Conservation (phyloP, 2,888 invertebrate species). For the Eupelmus urozonus region DNA sequence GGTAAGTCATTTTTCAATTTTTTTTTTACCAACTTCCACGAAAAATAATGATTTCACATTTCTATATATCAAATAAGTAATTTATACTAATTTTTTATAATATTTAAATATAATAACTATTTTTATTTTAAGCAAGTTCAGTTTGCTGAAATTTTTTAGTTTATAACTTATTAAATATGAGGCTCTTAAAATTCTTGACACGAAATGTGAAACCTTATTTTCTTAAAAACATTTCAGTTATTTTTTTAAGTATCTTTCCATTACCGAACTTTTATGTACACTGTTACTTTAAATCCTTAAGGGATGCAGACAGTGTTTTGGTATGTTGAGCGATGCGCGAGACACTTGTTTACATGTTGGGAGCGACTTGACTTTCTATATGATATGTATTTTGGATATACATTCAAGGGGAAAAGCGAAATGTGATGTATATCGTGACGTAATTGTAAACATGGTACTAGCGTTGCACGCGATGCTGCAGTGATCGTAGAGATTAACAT, state of each 20-base stretch:
- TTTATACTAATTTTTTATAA: too few relatives aligned
- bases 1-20: conserved; percentile 61
- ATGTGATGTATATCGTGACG: conserved; percentile 21
- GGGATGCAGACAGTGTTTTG: not conserved
- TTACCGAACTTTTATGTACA: not conserved
- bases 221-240: too few relatives aligned
- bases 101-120: too few relatives aligned
- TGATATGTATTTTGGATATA: not conserved
- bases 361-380: conserved; percentile 13
- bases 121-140: too few relatives aligned
- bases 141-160: not conserved
- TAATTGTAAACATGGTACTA: conserved; percentile 34
- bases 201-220: too few relatives aligned
- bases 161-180: too few relatives aligned
- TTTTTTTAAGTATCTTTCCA: not conserved
- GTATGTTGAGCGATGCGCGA: not conserved
- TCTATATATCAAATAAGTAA: too few relatives aligned
- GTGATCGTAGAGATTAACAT: conserved; percentile 12
- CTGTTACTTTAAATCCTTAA: not conserved
- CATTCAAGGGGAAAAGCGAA: not conserved
- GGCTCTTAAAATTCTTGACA: too few relatives aligned
- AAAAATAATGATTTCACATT: not conserved
- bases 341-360: conserved; percentile 6
- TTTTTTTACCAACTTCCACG: not conserved
- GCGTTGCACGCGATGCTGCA: conserved; percentile 6